These are phyloP conservation scores for Dryococelus australis DNA, from an alignment of 2,888 invertebrate genomes.

Conservation along the genomic window DNA sequence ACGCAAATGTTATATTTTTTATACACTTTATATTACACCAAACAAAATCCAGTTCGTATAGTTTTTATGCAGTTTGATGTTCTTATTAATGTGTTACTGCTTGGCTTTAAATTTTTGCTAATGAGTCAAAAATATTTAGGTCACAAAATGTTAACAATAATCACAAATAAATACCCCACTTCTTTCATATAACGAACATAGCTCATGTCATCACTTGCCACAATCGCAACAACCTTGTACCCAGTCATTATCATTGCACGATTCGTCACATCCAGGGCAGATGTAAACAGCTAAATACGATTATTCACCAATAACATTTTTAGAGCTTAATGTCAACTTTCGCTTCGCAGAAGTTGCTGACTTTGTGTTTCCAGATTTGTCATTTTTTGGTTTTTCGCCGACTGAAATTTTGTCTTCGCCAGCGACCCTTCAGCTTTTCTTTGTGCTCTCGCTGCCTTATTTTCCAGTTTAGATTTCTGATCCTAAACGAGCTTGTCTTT, in stretches of 20 bases:
- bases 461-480: background rate
- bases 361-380: no score
- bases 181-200: background rate
- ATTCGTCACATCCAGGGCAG: slow-evolving; percentile 7
- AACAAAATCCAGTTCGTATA: no score
- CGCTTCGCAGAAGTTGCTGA: background rate
- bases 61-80: no score
- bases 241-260: background rate
- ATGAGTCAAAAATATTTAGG: no score
- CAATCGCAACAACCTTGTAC: background rate
- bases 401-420: no score
- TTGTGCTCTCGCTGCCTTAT: background rate
- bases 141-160: background rate
- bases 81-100: no score
- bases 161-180: background rate
- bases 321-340: background rate
- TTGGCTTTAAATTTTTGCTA: no score
- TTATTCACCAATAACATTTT: background rate
- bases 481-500: background rate
- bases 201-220: background rate
- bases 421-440: background rate
- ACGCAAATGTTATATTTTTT: no score
- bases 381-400: no score
- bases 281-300: background rate
- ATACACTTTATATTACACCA: no score